Evolutionary conservation across 2,113 vertebrate genomes (phyloP).

Genomic region (Onychostruthus taczanowskii): DNA sequence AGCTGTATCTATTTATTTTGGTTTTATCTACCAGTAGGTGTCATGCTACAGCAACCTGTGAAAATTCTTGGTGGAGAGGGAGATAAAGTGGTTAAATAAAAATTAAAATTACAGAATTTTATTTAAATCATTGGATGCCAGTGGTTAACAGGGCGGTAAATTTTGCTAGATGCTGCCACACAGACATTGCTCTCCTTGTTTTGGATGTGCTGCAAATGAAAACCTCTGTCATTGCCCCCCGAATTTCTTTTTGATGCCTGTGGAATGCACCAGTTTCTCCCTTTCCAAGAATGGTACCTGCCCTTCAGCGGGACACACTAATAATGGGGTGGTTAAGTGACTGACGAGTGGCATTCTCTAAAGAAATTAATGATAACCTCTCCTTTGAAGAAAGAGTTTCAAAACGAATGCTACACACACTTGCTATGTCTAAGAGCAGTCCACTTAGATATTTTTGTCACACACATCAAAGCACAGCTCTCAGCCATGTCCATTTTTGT

Average conservation of each 20-base stretch:
- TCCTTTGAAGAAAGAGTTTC: neutral
- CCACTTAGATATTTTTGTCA: neutral
- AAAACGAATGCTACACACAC: neutral
- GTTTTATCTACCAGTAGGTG: slow-evolving; percentile 67
- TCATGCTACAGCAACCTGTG: slow-evolving; percentile 68
- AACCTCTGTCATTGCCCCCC: neutral
- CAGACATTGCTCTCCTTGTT: neutral
- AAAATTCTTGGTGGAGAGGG: neutral
- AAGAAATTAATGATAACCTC: neutral
- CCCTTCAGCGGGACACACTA: neutral
- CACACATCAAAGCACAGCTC: neutral
- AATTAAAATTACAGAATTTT: neutral
- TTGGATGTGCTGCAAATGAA: neutral
- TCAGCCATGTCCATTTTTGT: neutral
- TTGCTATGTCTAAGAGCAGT: neutral
- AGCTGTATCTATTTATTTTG: neutral
- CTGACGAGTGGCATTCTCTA: neutral
- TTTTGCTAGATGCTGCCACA: neutral
- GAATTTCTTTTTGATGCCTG: neutral
- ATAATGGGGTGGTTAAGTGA: neutral
- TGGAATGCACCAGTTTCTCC: neutral
- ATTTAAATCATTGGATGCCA: neutral
- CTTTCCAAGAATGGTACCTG: neutral
- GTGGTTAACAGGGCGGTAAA: neutral
- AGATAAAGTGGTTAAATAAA: slow-evolving; percentile 14